A percentile compares a stretch with the other conserved stretches of the same genome.
Evolutionary conservation across 2,888 invertebrate genomes (phyloP).

Genomic region (Autographa gamma): DNA sequence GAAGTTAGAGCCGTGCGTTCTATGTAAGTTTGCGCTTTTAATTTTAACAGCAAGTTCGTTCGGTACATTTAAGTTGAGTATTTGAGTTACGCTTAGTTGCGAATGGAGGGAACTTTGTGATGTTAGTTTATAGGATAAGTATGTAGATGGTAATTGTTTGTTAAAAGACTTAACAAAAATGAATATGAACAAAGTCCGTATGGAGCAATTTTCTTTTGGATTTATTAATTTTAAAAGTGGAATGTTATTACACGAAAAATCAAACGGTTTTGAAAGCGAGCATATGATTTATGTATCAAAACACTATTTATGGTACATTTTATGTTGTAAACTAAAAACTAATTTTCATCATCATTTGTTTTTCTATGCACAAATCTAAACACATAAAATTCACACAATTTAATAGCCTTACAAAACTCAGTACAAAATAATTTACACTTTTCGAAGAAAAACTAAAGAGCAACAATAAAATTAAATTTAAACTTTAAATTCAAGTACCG

Average conservation of each 20-base stretch:
- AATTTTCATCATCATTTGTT: neutral
- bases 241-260: too few relatives aligned
- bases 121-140: neutral
- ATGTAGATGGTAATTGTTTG: neutral
- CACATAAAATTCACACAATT: neutral
- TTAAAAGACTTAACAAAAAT: neutral
- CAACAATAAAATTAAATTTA: constrained; percentile 7
- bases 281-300: too few relatives aligned
- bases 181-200: neutral
- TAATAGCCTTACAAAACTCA: neutral
- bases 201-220: neutral
- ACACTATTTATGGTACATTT: too few relatives aligned
- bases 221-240: neutral
- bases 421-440: neutral
- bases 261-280: neutral
- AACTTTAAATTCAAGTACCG: constrained; percentile 21
- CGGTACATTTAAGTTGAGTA: constrained; percentile 16
- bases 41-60: constrained; percentile 28
- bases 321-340: too few relatives aligned
- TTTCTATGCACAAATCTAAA: neutral
- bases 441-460: neutral
- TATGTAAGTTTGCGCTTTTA: constrained; percentile 33
- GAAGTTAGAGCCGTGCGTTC: constrained; percentile 17
- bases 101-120: neutral
- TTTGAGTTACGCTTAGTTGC: constrained; percentile 16